Evolutionary conservation across 2,797 vertebrate genomes (phyloP), one percentile per base, ranked within the genome.

Genomic region (Crocodylus rhombifer): DNA sequence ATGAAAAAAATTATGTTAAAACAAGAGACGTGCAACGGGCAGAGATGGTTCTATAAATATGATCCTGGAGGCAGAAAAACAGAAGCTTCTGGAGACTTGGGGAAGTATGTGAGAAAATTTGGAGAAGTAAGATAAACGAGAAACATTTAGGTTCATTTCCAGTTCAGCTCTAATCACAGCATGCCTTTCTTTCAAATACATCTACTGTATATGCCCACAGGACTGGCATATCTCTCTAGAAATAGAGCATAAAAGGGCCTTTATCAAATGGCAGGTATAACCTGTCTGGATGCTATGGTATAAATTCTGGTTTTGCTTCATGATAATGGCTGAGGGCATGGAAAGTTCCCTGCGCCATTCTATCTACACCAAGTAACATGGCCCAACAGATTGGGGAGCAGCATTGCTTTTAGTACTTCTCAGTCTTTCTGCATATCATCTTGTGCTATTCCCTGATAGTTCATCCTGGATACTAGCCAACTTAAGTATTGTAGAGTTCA

Each of bases 101-200:
- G 74, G 14, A 56, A 93, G 3, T 23, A 75, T 25, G 18, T 78
- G 95, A 91, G 23, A n/a, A 88, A 85, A 33, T 18, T 86, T 75
- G 25, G 42, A 94, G 57, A 2, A 74, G 10, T 23, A 33, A 91
- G 28, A 28, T 6, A 74, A 81, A n/a, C 28, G 51, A 88, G 21
- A 82, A 94, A 79, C 33, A 57, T 17, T 11, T 86, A 79, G 1
- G 1, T 65, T 74, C 33, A 69, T 17, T 87, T 60, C 77, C 86
- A 92, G 20, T 51, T 86, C 84, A 76, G 51, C 69, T 84, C 77
- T 93, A 81, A 95, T 92, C 73, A 77, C 82, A 88, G 80, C 65
- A 75, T 23, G 21, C 4, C 28, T 77, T 73, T 33, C 80, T 85
- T 88, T 96, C 69, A 92, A 83, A 80, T 82, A 62, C 82, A 94